Evolutionary conservation across 1,140 invertebrate genomes (phyloP), one percentile per base, ranked within the genome.

Genomic region (Euschistus heros): DNA sequence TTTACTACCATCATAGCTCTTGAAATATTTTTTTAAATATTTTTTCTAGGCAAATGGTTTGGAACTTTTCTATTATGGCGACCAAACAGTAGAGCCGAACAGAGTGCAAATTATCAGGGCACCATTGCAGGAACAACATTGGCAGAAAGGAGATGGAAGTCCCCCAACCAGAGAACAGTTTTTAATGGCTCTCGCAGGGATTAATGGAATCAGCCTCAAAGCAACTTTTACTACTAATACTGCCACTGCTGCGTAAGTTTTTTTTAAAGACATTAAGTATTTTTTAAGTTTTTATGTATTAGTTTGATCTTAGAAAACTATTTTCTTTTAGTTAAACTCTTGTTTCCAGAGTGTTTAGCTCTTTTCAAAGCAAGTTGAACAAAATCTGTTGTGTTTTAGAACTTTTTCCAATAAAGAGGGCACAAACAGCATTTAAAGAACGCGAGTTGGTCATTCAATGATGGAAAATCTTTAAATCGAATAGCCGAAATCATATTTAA

Each of bases 101-200:
- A 75, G 76, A 2, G 73, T 78, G 13, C 81, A 84, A 71, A 80
- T 82, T 0, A 83, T 91, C 57, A 77, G 77, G 0, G 85, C 93
- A 7, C 86, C 86, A 8, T 75, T 94, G 20, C 78, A 86, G 66
- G 91, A 94, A 74, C 83, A 85, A 71, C 80, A 83, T 70, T 97
- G 92, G 91, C 83, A 88, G 72, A 76, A 87, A 67, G 80, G 82
- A 69, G 92, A 96, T 75, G 94, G 92, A 3, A 84, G 87, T 57
- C 77, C 80, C 55, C 84, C 87, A 6, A 86, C 91, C 65, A 81
- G 96, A 15, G 91, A 95, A 73, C 86, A 95, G 75, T 77, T 98
- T 50, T 78, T 98, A 24, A 93, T 97, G 86, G 91, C 92, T 0
- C 77, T 99, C 44, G 92, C 94, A 66, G 88, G 96, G 74, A 75